Evolutionary conservation across 2,888 invertebrate genomes (phyloP).

Genomic region (Eupithecia inturbata): DNA sequence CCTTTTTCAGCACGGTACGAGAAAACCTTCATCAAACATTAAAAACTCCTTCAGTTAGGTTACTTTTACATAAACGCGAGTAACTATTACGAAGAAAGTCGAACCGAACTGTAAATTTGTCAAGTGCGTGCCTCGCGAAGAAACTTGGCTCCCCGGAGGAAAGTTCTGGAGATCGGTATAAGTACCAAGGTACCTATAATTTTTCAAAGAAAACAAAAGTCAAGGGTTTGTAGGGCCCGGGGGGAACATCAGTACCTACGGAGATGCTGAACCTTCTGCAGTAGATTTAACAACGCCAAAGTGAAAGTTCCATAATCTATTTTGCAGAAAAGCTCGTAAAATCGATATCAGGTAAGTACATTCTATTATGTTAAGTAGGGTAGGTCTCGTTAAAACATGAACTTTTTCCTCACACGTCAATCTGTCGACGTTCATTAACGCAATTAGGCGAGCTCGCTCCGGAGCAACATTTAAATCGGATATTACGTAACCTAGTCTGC

Average conservation of each 20-base stretch:
- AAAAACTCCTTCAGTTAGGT: neutral
- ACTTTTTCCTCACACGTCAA: neutral
- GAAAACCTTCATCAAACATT: neutral
- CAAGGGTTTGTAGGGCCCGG: constrained; percentile 27
- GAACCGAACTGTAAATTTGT: constrained; percentile 27
- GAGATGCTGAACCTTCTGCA: constrained; percentile 27
- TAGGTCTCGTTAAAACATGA: neutral
- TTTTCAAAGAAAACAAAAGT: constrained; percentile 28
- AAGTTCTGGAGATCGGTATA: constrained; percentile 29
- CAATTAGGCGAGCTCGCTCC: neutral
- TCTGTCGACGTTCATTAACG: neutral
- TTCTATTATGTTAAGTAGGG: too few species aligned
- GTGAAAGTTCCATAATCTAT: neutral
- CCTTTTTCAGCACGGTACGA: neutral
- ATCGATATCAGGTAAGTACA: neutral
- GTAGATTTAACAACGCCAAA: neutral
- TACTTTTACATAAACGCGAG: neutral
- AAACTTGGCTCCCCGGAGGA: constrained; percentile 25
- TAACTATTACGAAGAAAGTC: constrained; percentile 8
- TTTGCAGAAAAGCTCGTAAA: neutral
- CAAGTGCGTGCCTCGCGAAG: constrained; percentile 32
- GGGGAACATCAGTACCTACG: constrained; percentile 22
- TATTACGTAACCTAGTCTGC: neutral
- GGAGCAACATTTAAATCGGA: neutral
- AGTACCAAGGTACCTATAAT: constrained; percentile 24